Conservation (phyloP, 2,113 vertebrate species). For the Mus pahari region DNA sequence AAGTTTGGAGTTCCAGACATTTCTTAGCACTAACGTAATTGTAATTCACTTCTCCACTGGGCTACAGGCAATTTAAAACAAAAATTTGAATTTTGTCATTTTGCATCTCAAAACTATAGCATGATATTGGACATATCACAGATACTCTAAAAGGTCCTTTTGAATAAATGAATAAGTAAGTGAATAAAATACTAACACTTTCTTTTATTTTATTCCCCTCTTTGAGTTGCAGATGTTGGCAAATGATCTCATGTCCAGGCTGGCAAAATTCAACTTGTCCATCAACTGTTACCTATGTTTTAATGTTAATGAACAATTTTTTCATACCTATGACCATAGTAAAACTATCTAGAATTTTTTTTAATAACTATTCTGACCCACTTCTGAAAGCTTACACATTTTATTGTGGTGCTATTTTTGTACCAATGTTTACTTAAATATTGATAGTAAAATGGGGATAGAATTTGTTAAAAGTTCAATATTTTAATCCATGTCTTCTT, state of each 20-base stretch:
- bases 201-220: not conserved
- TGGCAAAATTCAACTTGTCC: not conserved
- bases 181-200: not conserved
- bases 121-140: not conserved
- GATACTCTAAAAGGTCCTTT: not conserved
- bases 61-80: not conserved
- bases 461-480: not conserved
- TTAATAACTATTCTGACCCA: not conserved
- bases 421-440: not conserved
- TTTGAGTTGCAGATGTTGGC: not conserved
- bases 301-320: not conserved
- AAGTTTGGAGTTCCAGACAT: too few relatives aligned
- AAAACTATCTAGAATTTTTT: not conserved
- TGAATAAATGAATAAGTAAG: not conserved
- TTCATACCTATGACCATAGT: not conserved
- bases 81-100: not conserved
- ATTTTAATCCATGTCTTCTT: not conserved
- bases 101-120: not conserved
- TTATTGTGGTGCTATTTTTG: not conserved
- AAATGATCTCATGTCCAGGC: not conserved
- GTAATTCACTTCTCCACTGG: not conserved
- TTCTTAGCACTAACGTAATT: not conserved
- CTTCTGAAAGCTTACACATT: not conserved
- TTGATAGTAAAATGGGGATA: not conserved
- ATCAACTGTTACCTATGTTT: not conserved